These are phyloP conservation scores for Ia io DNA, from an alignment of 2,113 vertebrate species.

Conservation along the genomic window DNA sequence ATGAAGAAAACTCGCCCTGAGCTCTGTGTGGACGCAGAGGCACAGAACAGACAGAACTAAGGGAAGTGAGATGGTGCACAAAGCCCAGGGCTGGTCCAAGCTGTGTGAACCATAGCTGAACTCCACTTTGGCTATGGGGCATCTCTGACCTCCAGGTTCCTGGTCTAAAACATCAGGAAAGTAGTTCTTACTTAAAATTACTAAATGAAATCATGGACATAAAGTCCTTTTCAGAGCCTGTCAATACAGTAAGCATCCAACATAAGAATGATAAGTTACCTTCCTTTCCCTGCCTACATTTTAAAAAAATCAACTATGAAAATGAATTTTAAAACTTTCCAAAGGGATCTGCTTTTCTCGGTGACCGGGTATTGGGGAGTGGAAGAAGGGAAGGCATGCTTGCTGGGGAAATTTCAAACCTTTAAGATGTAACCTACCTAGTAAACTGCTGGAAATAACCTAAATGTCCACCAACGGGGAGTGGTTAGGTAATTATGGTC, in stretches of 20 bases:
- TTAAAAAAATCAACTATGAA: neutral
- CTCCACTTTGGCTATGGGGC: neutral
- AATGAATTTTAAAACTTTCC: constrained; percentile 45
- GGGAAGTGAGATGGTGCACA: neutral
- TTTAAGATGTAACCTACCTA: constrained; percentile 21
- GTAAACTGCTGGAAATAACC: constrained; percentile 59
- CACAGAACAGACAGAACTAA: neutral
- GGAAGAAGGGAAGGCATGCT: neutral
- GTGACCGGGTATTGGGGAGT: neutral
- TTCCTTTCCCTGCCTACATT: neutral
- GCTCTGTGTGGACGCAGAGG: neutral
- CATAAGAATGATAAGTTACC: neutral
- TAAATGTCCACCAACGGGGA: neutral
- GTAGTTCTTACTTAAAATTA: neutral
- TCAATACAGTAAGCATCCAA: neutral
- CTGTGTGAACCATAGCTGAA: too few species aligned
- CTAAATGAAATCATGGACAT: neutral
- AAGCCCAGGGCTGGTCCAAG: neutral
- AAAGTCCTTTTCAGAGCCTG: neutral
- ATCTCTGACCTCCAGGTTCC: neutral
- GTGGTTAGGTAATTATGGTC: neutral
- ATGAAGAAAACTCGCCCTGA: neutral
- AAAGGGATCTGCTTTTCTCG: constrained; percentile 8
- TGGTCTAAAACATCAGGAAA: neutral
- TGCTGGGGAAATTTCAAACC: constrained; percentile 47